phyloP scores from a whole-genome alignment of 2,113 vertebrate genomes.

The Megaptera novaeangliae region DNA sequence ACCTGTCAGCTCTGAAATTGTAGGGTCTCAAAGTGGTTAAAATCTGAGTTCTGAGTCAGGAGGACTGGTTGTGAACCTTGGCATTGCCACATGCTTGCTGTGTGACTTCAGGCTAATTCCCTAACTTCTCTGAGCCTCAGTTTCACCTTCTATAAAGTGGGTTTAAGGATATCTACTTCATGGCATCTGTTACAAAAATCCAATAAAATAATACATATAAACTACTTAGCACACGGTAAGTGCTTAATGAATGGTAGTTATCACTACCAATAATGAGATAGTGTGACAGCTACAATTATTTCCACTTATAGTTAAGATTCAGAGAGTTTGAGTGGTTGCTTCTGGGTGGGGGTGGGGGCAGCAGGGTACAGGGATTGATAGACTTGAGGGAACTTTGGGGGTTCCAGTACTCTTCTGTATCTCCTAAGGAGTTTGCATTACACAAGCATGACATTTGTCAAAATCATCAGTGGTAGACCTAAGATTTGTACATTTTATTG shows the following conservation, averaged over 20 bases:
- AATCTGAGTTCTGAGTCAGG: not conserved
- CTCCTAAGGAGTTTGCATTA: not conserved
- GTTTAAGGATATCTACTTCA: not conserved
- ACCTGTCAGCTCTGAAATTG: not conserved
- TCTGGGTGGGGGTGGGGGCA: not conserved
- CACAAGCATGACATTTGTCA: not conserved
- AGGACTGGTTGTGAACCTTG: not conserved
- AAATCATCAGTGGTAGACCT: not conserved
- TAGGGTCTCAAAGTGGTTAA: not conserved
- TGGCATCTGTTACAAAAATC: not conserved
- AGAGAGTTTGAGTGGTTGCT: not conserved
- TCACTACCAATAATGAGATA: not conserved
- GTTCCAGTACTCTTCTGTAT: too few relatives aligned
- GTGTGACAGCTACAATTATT: not conserved
- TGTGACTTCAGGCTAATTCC: not conserved
- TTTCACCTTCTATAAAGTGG: not conserved
- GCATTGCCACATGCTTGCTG: not conserved
- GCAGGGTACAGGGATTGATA: not conserved
- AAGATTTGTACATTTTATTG: not conserved
- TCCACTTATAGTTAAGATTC: not conserved
- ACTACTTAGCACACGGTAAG: not conserved
- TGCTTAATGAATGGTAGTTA: not conserved
- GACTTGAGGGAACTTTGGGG: not conserved
- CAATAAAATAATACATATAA: not conserved
- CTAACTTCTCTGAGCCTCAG: not conserved